These are phyloP conservation scores for Epizoanthus ramosus DNA, from an alignment of 92 coral and sea anemone species.

Conservation along the genomic window DNA sequence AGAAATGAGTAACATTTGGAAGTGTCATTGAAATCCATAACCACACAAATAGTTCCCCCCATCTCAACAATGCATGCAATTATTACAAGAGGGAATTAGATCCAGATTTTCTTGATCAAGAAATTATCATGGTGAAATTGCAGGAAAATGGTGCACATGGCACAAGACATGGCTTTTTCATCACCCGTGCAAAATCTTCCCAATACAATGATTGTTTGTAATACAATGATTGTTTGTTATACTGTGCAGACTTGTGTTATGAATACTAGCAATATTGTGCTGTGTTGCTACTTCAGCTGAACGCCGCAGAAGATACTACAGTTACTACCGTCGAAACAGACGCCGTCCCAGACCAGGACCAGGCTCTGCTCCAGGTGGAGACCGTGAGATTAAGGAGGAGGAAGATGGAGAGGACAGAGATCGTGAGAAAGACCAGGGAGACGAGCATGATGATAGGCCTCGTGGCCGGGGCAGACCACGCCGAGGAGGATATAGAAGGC, in stretches of 20 bases:
- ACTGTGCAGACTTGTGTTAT: too few species aligned
- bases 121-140: too few species aligned
- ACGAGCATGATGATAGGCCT: constrained; percentile 72
- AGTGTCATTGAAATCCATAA: too few species aligned
- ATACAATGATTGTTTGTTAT: background rate
- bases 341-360: constrained; percentile 91
- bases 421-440: constrained; percentile 58
- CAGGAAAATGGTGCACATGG: too few species aligned
- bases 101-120: too few species aligned
- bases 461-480: constrained; percentile 61
- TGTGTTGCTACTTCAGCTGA: constrained; percentile 61
- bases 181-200: too few species aligned
- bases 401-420: constrained; percentile 73
- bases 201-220: background rate
- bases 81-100: too few species aligned
- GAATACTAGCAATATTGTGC: background rate
- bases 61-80: too few species aligned
- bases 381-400: constrained; percentile 61
- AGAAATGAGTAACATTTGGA: too few species aligned
- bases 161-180: too few species aligned
- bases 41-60: too few species aligned
- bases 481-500: constrained; percentile 60
- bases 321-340: constrained; percentile 73
- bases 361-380: constrained; percentile 76
- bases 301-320: constrained; percentile 82